These are phyloP conservation scores for Climacteris rufus DNA, from an alignment of 2,113 vertebrate genomes.

Conservation along the genomic window DNA sequence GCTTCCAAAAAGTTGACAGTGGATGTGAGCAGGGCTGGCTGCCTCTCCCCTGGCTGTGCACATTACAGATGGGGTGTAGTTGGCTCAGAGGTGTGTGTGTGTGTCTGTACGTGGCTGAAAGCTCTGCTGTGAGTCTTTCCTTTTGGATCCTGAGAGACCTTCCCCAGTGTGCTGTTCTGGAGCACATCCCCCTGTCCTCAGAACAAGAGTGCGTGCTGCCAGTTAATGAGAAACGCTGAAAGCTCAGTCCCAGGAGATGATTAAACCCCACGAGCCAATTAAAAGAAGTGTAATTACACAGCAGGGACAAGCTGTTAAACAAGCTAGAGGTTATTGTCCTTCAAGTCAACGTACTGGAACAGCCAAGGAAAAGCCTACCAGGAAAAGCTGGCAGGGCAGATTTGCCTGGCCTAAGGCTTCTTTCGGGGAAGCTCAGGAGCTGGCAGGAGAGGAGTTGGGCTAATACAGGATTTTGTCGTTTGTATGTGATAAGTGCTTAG, in stretches of 20 bases:
- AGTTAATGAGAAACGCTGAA: constrained; percentile 54
- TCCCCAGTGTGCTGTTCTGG: not conserved
- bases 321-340: constrained; percentile 90
- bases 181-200: not conserved
- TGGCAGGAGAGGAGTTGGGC: not conserved
- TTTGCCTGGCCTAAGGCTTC: not conserved
- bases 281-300: constrained; percentile 84
- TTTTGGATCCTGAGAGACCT: not conserved
- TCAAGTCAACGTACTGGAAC: constrained; percentile 84
- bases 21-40: not conserved
- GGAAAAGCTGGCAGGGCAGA: not conserved
- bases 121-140: not conserved
- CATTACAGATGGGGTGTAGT: not conserved
- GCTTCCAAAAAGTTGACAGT: not conserved
- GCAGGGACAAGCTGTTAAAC: constrained; percentile 87
- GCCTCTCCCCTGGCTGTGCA: not conserved
- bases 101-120: not conserved
- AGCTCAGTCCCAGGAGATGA: constrained; percentile 76
- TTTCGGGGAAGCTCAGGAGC: not conserved
- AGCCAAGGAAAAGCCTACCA: constrained; percentile 28
- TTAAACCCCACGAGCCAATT: constrained; percentile 85
- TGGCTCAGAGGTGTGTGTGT: not conserved
- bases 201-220: not conserved
- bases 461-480: not conserved
- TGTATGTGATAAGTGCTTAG: not conserved